These are phyloP conservation scores for Orchesella cincta DNA, from an alignment of 1,140 invertebrate genomes.

Conservation along the genomic window DNA sequence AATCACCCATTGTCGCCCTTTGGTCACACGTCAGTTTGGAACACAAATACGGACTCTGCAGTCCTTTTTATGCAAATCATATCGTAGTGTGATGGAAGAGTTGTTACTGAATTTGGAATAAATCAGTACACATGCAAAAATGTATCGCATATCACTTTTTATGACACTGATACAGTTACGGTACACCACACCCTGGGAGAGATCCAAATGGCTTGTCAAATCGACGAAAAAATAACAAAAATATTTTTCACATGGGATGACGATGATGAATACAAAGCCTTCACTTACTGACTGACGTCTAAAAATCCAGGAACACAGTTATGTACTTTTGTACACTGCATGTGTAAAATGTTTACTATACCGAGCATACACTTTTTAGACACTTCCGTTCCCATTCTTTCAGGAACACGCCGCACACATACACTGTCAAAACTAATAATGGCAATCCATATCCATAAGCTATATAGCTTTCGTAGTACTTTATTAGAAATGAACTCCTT, in stretches of 20 bases:
- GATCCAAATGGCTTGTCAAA: slow-evolving; percentile 5
- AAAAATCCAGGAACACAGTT: slow-evolving; percentile 1
- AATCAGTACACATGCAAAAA: slow-evolving; percentile 13
- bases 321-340: no score
- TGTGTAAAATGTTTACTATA: background rate
- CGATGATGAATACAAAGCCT: background rate
- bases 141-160: background rate
- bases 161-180: slow-evolving; percentile 9
- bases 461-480: no score
- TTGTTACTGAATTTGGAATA: slow-evolving; percentile 1
- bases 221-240: slow-evolving; percentile 16
- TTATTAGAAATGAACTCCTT: no score
- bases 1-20: no score
- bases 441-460: background rate
- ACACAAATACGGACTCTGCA: no score
- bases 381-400: slow-evolving; percentile 11
- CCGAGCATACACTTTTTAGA: slow-evolving; percentile 2
- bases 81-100: background rate
- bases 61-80: slow-evolving; percentile 6
- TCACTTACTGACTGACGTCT: background rate
- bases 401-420: background rate
- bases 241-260: background rate
- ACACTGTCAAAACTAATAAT: background rate
- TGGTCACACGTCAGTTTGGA: no score
- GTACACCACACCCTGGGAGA: slow-evolving; percentile 17